Conservation (phyloP, 2,113 vertebrate species). For the Anoura caudifer region DNA sequence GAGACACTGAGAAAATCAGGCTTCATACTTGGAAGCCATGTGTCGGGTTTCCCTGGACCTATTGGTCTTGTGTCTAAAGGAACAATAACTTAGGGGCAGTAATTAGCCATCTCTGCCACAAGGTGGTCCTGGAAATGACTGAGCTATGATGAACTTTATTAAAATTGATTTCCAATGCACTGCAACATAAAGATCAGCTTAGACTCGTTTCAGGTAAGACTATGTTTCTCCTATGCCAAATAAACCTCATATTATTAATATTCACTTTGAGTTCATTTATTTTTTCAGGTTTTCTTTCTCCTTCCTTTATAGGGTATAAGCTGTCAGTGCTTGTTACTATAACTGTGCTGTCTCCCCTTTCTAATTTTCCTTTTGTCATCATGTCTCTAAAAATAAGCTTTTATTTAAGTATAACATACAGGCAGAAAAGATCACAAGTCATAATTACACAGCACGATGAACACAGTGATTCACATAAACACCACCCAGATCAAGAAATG, state of each 20-base stretch:
- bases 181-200: neutral
- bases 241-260: neutral
- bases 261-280: neutral
- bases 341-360: neutral
- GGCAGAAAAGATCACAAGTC: neutral
- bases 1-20: neutral
- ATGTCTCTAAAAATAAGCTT: neutral
- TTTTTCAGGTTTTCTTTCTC: neutral
- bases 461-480: neutral
- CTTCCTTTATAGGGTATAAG: neutral
- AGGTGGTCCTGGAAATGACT: neutral
- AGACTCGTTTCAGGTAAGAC: neutral
- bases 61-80: neutral
- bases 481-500: neutral
- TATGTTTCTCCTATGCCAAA: neutral
- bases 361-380: neutral
- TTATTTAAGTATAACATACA: neutral
- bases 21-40: neutral
- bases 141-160: neutral
- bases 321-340: neutral
- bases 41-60: neutral
- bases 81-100: neutral
- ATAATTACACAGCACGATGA: neutral
- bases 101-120: neutral
- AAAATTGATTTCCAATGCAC: neutral